phyloP scores from a whole-genome alignment of 2,888 invertebrate species.

The Margaritifera margaritifera region DNA sequence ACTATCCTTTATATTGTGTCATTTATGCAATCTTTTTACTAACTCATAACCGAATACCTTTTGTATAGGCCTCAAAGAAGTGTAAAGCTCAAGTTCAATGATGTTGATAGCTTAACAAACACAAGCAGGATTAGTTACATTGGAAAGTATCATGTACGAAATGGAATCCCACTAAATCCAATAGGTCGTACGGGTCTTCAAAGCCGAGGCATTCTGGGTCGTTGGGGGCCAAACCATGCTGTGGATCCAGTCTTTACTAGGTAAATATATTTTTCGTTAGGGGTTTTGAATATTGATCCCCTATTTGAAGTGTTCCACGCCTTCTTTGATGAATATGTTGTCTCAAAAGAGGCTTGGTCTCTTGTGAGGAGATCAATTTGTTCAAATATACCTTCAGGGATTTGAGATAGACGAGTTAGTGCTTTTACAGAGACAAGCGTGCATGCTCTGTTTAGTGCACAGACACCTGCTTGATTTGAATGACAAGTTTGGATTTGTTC shows the following conservation, averaged over 20 bases:
- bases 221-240: conserved; percentile 62
- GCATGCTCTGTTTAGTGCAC: too few species aligned
- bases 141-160: conserved; percentile 77
- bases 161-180: conserved; percentile 59
- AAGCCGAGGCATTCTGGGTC: conserved; percentile 56
- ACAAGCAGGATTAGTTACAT: conserved; percentile 84
- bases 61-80: conserved; percentile 13
- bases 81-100: conserved; percentile 38
- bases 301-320: too few species aligned
- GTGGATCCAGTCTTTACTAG: conserved; percentile 57
- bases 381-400: too few species aligned
- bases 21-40: too few species aligned
- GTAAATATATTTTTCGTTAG: conserved; percentile 15
- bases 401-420: too few species aligned
- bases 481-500: too few species aligned
- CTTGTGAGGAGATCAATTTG: too few species aligned
- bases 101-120: conserved; percentile 59
- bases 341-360: too few species aligned
- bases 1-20: too few species aligned
- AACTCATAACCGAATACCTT: not conserved
- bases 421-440: too few species aligned
- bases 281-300: not conserved
- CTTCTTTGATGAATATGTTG: too few species aligned
- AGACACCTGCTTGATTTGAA: too few species aligned
- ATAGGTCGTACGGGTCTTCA: conserved; percentile 57